Evolutionary conservation across 2,888 invertebrate species (phyloP).

Genomic region (Malthinus seriepunctatus): DNA sequence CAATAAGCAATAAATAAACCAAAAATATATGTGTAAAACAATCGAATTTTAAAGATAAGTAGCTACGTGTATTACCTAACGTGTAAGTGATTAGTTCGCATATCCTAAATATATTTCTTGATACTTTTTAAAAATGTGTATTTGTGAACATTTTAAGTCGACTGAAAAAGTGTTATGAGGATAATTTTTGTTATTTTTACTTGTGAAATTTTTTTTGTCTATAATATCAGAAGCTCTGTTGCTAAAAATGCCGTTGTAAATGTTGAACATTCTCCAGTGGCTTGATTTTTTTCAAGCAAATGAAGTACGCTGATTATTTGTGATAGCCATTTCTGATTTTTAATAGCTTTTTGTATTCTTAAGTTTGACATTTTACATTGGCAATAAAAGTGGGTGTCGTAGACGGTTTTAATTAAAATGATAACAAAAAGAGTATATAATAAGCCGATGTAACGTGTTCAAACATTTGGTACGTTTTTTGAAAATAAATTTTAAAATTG

Average conservation of each 20-base stretch:
- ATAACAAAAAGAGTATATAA: not conserved
- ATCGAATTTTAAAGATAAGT: slow-evolving; percentile 28
- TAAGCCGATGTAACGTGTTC: slow-evolving; percentile 20
- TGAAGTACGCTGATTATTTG: slow-evolving; percentile 47
- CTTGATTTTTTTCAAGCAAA: slow-evolving; percentile 42
- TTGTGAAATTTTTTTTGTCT: slow-evolving; percentile 33
- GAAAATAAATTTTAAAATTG: slow-evolving; percentile 47
- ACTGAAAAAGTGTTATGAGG: slow-evolving; percentile 36
- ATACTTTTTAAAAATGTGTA: slow-evolving; percentile 36
- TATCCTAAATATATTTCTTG: slow-evolving; percentile 44
- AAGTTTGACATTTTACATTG: slow-evolving; percentile 40
- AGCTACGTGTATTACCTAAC: slow-evolving; percentile 6
- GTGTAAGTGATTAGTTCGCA: slow-evolving; percentile 43
- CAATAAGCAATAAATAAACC: slow-evolving; percentile 51
- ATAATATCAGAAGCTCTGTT: slow-evolving; percentile 35
- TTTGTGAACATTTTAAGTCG: slow-evolving; percentile 40
- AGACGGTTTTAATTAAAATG: not conserved
- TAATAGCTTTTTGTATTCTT: slow-evolving; percentile 47
- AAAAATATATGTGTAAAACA: slow-evolving; percentile 36
- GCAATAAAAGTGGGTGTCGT: no score
- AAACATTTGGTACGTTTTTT: slow-evolving; percentile 37
- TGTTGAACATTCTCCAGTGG: slow-evolving; percentile 48
- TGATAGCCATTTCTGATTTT: slow-evolving; percentile 52
- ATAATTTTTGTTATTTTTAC: slow-evolving; percentile 1
- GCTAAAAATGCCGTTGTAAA: slow-evolving; percentile 44